Conservation (phyloP, 2,888 invertebrate genomes). For the Xestia rhomboidea region DNA sequence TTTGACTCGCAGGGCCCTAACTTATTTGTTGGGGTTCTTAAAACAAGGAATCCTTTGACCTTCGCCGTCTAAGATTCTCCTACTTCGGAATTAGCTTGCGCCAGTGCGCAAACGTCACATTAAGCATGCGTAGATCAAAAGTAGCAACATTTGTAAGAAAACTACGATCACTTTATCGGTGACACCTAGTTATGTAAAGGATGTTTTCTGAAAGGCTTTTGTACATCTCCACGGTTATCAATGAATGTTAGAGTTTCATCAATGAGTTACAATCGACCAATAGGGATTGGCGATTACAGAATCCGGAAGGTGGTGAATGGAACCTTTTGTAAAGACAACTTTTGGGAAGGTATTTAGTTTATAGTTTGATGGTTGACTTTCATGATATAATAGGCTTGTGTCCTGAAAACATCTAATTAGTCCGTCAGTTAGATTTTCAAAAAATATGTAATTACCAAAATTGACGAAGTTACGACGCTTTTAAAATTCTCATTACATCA, state of each 20-base stretch:
- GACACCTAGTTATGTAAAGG: conserved; percentile 36
- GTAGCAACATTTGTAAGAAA: conserved; percentile 3
- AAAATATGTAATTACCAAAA: too few relatives aligned
- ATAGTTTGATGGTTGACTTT: not conserved
- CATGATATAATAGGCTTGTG: not conserved
- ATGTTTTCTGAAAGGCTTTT: conserved; percentile 1
- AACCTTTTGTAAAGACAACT: not conserved
- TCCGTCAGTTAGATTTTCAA: too few relatives aligned
- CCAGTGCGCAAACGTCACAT: conserved; percentile 57
- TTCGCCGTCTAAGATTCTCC: not conserved
- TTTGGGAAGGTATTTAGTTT: not conserved
- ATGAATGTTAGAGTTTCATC: conserved; percentile 27
- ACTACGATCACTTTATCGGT: not conserved
- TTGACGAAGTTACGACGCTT: too few relatives aligned
- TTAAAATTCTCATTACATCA: too few relatives aligned
- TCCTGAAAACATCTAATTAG: too few relatives aligned
- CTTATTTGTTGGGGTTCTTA: not conserved
- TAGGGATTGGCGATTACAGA: not conserved
- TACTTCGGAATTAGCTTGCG: conserved; percentile 21
- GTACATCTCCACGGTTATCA: conserved; percentile 12
- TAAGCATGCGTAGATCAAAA: conserved; percentile 55
- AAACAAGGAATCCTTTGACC: conserved; percentile 2
- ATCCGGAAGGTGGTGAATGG: conserved; percentile 4
- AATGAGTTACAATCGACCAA: conserved; percentile 5
- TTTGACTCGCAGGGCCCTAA: not conserved